Evolutionary conservation across 1,140 invertebrate species (phyloP).

Genomic region (Meloidogyne chitwoodi): DNA sequence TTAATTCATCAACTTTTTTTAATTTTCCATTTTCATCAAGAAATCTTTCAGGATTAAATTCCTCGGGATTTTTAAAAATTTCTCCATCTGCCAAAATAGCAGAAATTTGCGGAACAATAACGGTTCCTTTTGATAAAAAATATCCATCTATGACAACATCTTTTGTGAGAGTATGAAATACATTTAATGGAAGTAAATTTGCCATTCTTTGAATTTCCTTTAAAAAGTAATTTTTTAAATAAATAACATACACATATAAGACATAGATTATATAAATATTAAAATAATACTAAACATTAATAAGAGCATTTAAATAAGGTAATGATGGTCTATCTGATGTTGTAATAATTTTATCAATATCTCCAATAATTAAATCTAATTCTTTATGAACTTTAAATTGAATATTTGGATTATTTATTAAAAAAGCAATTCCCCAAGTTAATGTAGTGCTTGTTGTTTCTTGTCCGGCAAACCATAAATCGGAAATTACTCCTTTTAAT

Average conservation of each 20-base stretch:
- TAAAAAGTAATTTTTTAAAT: neutral
- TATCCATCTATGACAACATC: neutral
- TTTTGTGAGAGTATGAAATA: neutral
- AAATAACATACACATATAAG: too few relatives aligned
- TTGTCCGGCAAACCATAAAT: conserved; percentile 30
- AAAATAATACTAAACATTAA: conserved; percentile 15
- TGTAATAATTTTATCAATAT: conserved; percentile 1
- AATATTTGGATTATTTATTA: conserved; percentile 71
- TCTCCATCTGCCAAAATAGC: neutral
- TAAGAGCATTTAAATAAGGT: conserved; percentile 22
- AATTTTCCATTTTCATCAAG: conserved; percentile 31
- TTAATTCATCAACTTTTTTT: conserved; percentile 26
- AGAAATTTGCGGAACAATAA: conserved; percentile 5
- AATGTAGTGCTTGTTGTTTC: conserved; percentile 81
- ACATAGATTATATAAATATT: too few relatives aligned
- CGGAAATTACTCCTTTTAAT: neutral
- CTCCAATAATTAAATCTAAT: conserved; percentile 6
- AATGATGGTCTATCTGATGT: conserved; percentile 5
- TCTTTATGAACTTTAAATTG: conserved; percentile 61
- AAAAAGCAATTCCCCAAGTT: conserved; percentile 77
- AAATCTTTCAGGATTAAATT: conserved; percentile 30
- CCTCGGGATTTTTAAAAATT: conserved; percentile 22
- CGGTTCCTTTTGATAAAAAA: neutral
- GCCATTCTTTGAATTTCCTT: conserved; percentile 34
- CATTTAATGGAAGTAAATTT: conserved; percentile 15